phyloP scores from a whole-genome alignment of 2,797 vertebrate genomes.

The Gila robusta region DNA sequence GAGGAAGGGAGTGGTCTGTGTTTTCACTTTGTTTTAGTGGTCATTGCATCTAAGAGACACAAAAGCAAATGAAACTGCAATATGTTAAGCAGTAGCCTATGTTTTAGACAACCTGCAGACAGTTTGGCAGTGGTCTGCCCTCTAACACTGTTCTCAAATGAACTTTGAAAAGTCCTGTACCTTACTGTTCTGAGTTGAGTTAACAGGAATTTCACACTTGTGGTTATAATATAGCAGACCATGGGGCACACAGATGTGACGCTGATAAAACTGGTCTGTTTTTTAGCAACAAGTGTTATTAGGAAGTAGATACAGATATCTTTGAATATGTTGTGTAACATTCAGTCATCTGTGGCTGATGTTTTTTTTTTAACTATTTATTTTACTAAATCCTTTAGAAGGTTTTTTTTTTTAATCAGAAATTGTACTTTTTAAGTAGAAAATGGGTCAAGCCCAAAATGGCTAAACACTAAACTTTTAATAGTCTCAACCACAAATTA shows the following conservation, averaged over 20 bases:
- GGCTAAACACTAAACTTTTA: background rate
- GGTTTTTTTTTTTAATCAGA: background rate
- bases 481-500: background rate
- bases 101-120: background rate
- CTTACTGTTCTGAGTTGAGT: background rate
- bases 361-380: background rate
- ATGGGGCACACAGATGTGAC: background rate
- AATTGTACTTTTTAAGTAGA: background rate
- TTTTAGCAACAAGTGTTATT: background rate
- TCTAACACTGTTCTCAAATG: background rate
- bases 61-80: background rate
- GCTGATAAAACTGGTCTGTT: background rate
- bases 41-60: background rate
- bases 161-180: background rate
- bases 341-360: background rate
- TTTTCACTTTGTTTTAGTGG: background rate
- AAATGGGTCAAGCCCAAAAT: background rate
- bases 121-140: background rate
- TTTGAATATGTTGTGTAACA: conserved; percentile 24
- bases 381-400: background rate
- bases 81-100: background rate
- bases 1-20: conserved; percentile 5
- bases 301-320: conserved; percentile 17
- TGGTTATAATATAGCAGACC: background rate
- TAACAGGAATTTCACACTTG: background rate